phyloP scores from a whole-genome alignment of 2,113 vertebrate species.

The Eclectus roratus region DNA sequence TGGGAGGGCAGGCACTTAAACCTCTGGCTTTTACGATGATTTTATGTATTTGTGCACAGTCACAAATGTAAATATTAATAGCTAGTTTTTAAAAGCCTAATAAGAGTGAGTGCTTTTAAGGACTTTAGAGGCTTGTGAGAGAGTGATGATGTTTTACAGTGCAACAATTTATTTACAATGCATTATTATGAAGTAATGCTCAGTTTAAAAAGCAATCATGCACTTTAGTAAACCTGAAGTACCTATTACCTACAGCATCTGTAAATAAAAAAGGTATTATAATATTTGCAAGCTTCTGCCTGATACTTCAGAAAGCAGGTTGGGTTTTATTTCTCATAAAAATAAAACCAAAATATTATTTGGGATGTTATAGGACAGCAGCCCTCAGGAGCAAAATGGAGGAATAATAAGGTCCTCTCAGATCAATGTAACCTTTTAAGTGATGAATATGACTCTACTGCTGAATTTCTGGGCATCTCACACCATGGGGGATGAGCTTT shows the following conservation, averaged over 20 bases:
- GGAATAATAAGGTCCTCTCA: background rate
- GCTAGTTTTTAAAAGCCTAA: slow-evolving; percentile 71
- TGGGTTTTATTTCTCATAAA: slow-evolving; percentile 3
- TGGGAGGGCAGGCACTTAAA: slow-evolving; percentile 49
- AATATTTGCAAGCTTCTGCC: background rate
- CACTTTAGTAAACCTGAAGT: slow-evolving; percentile 37
- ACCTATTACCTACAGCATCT: slow-evolving; percentile 27
- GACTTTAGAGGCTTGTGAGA: slow-evolving; percentile 63
- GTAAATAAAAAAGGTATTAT: slow-evolving; percentile 38
- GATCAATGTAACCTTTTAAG: background rate
- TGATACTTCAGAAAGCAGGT: slow-evolving; percentile 15
- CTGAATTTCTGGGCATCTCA: background rate
- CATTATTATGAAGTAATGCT: slow-evolving; percentile 57
- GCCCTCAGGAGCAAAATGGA: background rate
- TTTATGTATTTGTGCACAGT: slow-evolving; percentile 70
- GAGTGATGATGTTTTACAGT: slow-evolving; percentile 1
- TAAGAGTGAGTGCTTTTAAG: slow-evolving; percentile 73
- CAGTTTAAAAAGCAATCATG: slow-evolving; percentile 49
- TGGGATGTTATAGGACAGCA: background rate
- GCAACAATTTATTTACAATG: slow-evolving; percentile 49
- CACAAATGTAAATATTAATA: slow-evolving; percentile 69
- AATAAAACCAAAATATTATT: background rate
- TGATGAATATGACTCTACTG: background rate
- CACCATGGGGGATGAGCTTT: background rate
- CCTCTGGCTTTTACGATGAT: slow-evolving; percentile 70